Conservation (phyloP, 2,113 vertebrate genomes). For the Corythaeola cristata region DNA sequence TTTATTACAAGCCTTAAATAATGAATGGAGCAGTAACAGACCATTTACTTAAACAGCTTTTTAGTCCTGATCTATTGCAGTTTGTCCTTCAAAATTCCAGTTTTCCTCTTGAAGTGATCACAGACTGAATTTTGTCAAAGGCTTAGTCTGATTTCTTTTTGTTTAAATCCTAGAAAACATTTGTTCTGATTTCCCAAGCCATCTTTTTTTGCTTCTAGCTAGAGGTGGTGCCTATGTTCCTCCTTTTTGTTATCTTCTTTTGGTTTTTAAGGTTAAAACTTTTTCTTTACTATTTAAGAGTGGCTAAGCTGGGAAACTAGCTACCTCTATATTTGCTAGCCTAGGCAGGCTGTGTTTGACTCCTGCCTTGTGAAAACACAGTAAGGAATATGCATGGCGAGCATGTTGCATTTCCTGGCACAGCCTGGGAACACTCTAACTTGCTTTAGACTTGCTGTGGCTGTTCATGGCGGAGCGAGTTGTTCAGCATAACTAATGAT, state of each 20-base stretch:
- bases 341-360: background rate
- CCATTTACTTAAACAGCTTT: background rate
- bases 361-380: background rate
- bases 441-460: background rate
- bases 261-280: background rate
- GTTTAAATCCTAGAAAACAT: background rate
- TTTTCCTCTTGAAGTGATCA: background rate
- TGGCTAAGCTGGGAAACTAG: background rate
- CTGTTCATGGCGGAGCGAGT: background rate
- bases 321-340: background rate
- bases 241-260: background rate
- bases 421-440: background rate
- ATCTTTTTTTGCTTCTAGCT: background rate
- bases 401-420: background rate
- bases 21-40: conserved; percentile 63
- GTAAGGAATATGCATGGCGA: background rate
- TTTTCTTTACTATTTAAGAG: background rate
- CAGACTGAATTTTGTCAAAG: background rate
- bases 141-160: background rate
- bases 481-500: background rate
- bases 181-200: background rate
- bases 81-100: background rate
- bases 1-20: conserved; percentile 75
- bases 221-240: background rate
- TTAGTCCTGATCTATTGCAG: background rate